Evolutionary conservation across 2,113 vertebrate genomes (phyloP).

Genomic region (Ibidorhyncha struthersii): DNA sequence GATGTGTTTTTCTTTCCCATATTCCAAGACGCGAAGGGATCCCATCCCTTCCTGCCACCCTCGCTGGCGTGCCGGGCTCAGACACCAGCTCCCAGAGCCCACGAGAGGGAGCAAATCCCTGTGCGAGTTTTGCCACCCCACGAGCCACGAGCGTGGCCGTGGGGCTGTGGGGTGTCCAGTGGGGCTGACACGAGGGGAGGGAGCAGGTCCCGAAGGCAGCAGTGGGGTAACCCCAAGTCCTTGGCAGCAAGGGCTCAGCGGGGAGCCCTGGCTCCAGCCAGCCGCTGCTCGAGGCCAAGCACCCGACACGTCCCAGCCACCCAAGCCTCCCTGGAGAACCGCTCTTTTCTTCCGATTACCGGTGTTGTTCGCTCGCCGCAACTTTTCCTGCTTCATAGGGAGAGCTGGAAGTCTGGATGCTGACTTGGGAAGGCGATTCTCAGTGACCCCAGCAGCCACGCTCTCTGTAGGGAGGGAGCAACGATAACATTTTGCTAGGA

Average conservation of each 20-base stretch:
- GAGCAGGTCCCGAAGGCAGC: neutral
- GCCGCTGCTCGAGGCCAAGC: accelerated
- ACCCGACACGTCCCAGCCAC: accelerated
- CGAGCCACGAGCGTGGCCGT: accelerated
- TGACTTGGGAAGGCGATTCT: neutral
- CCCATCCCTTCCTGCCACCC: neutral
- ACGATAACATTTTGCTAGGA: neutral
- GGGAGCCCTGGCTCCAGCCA: neutral
- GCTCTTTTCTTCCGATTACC: accelerated
- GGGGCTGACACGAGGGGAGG: neutral
- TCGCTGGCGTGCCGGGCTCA: neutral
- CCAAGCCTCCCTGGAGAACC: neutral
- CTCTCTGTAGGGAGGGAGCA: conserved; percentile 1
- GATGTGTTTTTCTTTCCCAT: accelerated
- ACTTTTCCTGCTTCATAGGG: accelerated
- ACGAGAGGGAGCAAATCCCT: conserved; percentile 27
- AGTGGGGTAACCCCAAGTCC: neutral
- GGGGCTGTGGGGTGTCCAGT: accelerated
- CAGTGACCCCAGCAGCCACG: neutral
- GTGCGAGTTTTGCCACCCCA: accelerated
- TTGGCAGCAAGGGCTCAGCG: neutral
- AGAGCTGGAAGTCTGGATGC: neutral
- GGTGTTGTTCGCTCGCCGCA: accelerated
- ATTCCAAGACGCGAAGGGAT: neutral
- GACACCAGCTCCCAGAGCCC: neutral